phyloP scores from a whole-genome alignment of 2,113 vertebrate species.

The Edolisoma coerulescens region DNA sequence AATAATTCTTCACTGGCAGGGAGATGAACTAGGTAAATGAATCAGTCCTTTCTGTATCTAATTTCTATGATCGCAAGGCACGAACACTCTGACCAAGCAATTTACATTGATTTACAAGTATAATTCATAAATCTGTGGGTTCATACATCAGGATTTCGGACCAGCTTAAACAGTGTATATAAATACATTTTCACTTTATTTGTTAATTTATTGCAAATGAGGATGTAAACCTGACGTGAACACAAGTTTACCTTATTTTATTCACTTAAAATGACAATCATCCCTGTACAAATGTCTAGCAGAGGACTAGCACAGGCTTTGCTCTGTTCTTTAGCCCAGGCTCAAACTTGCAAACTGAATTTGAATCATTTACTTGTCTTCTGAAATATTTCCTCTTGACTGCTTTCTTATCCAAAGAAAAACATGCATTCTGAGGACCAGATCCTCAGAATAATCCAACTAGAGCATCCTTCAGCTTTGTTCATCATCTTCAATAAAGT shows the following conservation, averaged over 20 bases:
- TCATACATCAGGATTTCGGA: slow-evolving; percentile 9
- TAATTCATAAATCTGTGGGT: slow-evolving; percentile 33
- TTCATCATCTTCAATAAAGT: not conserved
- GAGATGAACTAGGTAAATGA: slow-evolving; percentile 15
- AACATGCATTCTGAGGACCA: not conserved
- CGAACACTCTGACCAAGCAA: slow-evolving; percentile 33
- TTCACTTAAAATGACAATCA: not conserved
- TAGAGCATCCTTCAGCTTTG: not conserved
- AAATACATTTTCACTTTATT: slow-evolving; percentile 42
- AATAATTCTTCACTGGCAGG: not conserved
- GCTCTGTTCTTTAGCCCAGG: not conserved
- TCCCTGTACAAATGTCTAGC: not conserved
- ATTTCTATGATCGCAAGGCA: slow-evolving; percentile 19
- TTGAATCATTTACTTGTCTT: slow-evolving; percentile 15
- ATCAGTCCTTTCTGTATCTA: slow-evolving; percentile 31
- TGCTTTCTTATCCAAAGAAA: not conserved
- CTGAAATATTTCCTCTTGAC: not conserved
- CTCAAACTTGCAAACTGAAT: slow-evolving; percentile 2
- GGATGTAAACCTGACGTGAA: not conserved
- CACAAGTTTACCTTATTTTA: not conserved
- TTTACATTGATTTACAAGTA: slow-evolving; percentile 49
- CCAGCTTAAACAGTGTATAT: not conserved
- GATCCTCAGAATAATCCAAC: not conserved
- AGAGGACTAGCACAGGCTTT: not conserved
- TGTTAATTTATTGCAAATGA: slow-evolving; percentile 29